These are phyloP conservation scores for Muscina levida DNA, from an alignment of 2,888 invertebrate genomes.

Conservation along the genomic window DNA sequence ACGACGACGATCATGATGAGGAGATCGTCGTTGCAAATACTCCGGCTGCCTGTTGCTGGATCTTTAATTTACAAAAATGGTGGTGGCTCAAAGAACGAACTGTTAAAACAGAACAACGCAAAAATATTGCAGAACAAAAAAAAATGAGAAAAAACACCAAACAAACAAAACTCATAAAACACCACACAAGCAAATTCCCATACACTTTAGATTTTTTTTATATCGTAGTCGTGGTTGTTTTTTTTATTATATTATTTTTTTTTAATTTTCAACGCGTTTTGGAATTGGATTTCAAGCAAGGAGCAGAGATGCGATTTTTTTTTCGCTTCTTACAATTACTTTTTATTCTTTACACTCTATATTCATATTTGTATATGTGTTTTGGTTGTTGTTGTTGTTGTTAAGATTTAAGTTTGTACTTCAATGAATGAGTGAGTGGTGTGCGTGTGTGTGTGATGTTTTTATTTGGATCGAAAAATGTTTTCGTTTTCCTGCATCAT, in stretches of 20 bases:
- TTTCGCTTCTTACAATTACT: constrained; percentile 5
- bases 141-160: constrained; percentile 7
- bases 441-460: neutral
- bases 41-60: constrained; percentile 5
- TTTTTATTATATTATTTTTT: constrained; percentile 9
- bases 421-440: too few species aligned
- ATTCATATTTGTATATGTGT: constrained; percentile 15
- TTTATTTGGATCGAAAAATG: constrained; percentile 14
- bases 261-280: constrained; percentile 14
- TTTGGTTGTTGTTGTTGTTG: constrained; percentile 1
- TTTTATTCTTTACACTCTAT: neutral
- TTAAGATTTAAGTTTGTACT: neutral
- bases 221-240: neutral
- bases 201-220: constrained; percentile 29
- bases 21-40: constrained; percentile 28
- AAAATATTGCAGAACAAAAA: constrained; percentile 30
- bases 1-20: neutral
- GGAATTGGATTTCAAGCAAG: neutral
- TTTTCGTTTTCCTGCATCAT: constrained; percentile 28
- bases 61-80: constrained; percentile 21
- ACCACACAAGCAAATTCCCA: constrained; percentile 43
- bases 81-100: neutral
- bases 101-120: constrained; percentile 39
- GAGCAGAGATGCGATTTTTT: constrained; percentile 9
- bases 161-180: constrained; percentile 1